Evolutionary conservation across 2,113 vertebrate species (phyloP).

Genomic region (Anas platyrhynchos): DNA sequence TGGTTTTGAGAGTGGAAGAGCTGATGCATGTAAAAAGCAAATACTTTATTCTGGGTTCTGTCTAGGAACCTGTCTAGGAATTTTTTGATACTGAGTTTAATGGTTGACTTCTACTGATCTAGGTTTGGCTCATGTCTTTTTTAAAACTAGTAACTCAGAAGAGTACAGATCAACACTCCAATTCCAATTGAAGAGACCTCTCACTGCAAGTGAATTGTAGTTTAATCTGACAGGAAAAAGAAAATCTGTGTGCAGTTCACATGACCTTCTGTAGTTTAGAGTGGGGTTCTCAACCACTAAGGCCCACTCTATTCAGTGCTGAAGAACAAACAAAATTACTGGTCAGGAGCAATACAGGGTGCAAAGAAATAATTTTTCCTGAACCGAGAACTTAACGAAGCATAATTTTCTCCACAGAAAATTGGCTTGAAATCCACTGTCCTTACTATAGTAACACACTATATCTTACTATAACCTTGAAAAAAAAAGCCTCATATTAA

Average conservation of each 20-base stretch:
- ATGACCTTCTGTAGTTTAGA: neutral
- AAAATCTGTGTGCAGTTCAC: fast-evolving
- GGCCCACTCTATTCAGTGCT: neutral
- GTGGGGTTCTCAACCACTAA: neutral
- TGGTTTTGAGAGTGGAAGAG: neutral
- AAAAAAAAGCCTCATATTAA: neutral
- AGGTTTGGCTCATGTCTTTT: neutral
- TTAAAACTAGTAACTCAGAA: neutral
- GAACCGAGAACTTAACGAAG: neutral
- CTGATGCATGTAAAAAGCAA: neutral
- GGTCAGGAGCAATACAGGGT: neutral
- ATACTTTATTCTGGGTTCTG: neutral
- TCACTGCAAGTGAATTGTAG: neutral
- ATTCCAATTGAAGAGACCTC: neutral
- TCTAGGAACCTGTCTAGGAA: neutral
- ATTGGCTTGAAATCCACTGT: neutral
- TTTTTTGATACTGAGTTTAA: neutral
- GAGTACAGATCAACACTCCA: neutral
- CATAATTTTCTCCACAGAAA: neutral
- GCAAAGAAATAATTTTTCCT: neutral
- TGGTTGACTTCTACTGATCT: neutral
- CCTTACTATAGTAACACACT: neutral
- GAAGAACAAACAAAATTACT: neutral
- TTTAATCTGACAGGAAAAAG: neutral
- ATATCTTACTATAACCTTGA: neutral